Evolutionary conservation across 2,888 invertebrate species (phyloP).

Genomic region (Sphaeridia pumilis): DNA sequence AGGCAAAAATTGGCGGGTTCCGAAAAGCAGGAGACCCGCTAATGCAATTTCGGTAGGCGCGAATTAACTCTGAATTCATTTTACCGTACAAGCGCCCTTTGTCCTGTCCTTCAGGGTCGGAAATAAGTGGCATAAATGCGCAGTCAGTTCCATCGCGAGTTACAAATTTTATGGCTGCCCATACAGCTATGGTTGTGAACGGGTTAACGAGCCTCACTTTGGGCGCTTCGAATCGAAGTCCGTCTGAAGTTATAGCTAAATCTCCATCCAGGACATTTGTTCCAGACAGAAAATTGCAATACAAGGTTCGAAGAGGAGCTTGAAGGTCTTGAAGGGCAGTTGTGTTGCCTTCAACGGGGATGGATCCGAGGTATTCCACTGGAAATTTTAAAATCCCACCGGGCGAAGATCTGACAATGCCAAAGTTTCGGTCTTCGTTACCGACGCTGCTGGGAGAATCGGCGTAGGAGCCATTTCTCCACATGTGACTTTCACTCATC

Average conservation of each 20-base stretch:
- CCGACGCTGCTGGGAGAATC: slow-evolving; percentile 21
- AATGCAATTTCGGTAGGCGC: slow-evolving; percentile 39
- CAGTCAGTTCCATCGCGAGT: slow-evolving; percentile 45
- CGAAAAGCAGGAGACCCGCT: slow-evolving; percentile 36
- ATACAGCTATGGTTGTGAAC: slow-evolving; percentile 81
- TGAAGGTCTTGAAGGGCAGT: slow-evolving; percentile 73
- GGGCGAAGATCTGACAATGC: slow-evolving; percentile 20
- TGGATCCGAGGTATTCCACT: slow-evolving; percentile 71
- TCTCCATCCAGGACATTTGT: slow-evolving; percentile 48
- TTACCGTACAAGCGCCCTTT: slow-evolving; percentile 30
- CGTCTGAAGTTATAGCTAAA: slow-evolving; percentile 55
- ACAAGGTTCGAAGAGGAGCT: slow-evolving; percentile 61
- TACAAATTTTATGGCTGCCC: slow-evolving; percentile 81
- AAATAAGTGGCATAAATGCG: slow-evolving; percentile 73
- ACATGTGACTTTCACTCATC: slow-evolving; percentile 25
- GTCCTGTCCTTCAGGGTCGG: slow-evolving; percentile 49
- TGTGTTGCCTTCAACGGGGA: slow-evolving; percentile 54
- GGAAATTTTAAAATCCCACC: slow-evolving; percentile 37
- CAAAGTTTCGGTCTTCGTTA: slow-evolving; percentile 23
- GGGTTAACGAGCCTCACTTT: slow-evolving; percentile 51
- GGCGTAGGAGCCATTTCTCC: slow-evolving; percentile 32
- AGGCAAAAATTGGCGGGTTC: slow-evolving; percentile 55
- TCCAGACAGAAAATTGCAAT: slow-evolving; percentile 47
- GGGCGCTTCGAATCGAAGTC: slow-evolving; percentile 54
- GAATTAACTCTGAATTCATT: slow-evolving; percentile 29